A percentile compares a stretch with the other conserved stretches of the same genome.
Evolutionary conservation across 2,113 vertebrate species (phyloP).

Genomic region (Arenaria interpres): DNA sequence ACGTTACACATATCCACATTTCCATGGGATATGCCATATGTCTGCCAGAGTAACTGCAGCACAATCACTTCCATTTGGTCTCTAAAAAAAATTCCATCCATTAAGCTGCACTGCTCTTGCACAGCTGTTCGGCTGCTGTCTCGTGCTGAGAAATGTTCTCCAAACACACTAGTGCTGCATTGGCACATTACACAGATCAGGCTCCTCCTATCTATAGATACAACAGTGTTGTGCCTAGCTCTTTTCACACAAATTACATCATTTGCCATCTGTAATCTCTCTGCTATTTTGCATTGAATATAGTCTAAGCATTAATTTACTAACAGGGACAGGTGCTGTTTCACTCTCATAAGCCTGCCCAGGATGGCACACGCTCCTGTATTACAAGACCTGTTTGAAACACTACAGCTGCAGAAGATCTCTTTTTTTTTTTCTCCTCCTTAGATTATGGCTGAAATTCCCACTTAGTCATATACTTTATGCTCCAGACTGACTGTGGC

Average conservation of each 20-base stretch:
- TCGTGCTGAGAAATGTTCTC: constrained; percentile 7
- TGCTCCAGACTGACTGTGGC: not conserved
- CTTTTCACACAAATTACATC: not conserved
- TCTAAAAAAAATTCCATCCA: not conserved
- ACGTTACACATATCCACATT: not conserved
- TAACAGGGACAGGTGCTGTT: not conserved
- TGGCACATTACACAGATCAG: not conserved
- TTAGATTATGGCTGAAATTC: not conserved
- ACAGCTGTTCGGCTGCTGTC: constrained; percentile 21
- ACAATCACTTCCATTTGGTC: not conserved
- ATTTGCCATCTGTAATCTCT: not conserved
- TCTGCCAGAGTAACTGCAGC: not conserved
- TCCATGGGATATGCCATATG: not conserved
- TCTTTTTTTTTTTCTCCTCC: not conserved
- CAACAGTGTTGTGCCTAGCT: not conserved
- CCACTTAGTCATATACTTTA: not conserved
- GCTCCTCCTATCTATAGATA: not conserved
- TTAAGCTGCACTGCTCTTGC: not conserved
- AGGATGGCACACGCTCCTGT: not conserved
- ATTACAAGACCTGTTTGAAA: not conserved
- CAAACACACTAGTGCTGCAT: not conserved
- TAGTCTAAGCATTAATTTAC: not conserved
- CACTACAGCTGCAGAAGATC: not conserved
- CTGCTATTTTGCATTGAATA: not conserved
- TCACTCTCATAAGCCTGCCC: not conserved